phyloP scores from a whole-genome alignment of 2,113 vertebrate species.

The Arizona elegans region DNA sequence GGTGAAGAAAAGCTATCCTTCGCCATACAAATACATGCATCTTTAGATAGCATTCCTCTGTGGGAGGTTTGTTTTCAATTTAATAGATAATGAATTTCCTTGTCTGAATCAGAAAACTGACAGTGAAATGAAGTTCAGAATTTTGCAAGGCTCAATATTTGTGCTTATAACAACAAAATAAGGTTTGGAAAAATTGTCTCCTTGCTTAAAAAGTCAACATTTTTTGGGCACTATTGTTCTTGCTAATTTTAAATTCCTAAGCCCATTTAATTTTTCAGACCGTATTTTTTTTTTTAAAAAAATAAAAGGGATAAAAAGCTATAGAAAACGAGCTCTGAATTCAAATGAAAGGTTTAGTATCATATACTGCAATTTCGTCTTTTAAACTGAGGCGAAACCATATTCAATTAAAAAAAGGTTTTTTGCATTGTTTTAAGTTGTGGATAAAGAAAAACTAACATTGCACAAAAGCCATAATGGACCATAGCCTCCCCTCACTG shows the following conservation, averaged over 20 bases:
- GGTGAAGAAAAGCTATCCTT: conserved; percentile 56
- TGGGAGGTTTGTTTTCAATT: conserved; percentile 69
- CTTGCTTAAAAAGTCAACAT: conserved; percentile 36
- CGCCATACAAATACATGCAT: conserved; percentile 62
- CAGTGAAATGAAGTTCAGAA: conserved; percentile 65
- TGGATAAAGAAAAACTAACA: conserved; percentile 48
- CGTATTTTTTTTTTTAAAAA: conserved; percentile 36
- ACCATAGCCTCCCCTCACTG: conserved; percentile 54
- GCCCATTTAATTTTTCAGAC: conserved; percentile 42
- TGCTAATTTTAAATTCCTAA: conserved; percentile 47
- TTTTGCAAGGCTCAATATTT: conserved; percentile 41
- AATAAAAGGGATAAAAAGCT: conserved; percentile 14
- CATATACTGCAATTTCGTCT: conserved; percentile 37
- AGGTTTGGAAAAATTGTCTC: conserved; percentile 49
- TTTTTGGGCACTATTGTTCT: conserved; percentile 31
- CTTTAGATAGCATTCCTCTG: conserved; percentile 67
- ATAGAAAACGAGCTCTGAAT: conserved; percentile 49
- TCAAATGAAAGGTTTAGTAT: conserved; percentile 43
- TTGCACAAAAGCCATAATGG: conserved; percentile 38
- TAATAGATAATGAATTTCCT: conserved; percentile 73
- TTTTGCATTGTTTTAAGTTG: conserved; percentile 52
- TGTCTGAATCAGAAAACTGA: conserved; percentile 70
- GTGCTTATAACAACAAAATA: conserved; percentile 44
- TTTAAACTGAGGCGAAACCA: conserved; percentile 16
- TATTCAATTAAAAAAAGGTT: conserved; percentile 28